Conservation (phyloP, 1,140 invertebrate species). For the Halyomorpha halys region DNA sequence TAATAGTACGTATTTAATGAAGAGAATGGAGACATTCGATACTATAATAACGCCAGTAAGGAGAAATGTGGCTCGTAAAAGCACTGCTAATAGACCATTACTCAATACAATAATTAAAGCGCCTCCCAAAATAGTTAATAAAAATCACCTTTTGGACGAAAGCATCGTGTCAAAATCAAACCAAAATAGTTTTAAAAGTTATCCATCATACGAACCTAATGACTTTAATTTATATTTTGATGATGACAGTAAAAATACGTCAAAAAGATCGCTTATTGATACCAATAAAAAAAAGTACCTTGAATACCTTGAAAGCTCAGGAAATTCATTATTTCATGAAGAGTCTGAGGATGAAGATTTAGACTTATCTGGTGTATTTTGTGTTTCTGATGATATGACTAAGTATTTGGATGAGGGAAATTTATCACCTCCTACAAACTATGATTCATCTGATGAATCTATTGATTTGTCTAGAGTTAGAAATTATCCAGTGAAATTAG, state of each 20-base stretch:
- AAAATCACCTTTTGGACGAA: no score
- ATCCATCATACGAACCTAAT: no score
- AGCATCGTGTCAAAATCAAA: no score
- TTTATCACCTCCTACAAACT: background rate
- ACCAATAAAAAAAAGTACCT: no score
- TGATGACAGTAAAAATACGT: no score
- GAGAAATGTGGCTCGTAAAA: constrained; percentile 6
- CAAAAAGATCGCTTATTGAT: no score
- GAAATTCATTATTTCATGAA: background rate
- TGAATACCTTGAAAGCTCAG: no score
- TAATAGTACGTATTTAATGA: background rate
- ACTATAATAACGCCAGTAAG: background rate
- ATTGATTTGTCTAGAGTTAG: background rate
- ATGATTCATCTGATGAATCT: constrained; percentile 10
- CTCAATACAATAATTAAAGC: background rate
- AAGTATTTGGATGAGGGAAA: background rate
- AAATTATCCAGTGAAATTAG: background rate
- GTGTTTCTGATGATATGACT: background rate
- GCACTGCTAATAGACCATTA: constrained; percentile 2
- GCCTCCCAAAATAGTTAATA: no score
- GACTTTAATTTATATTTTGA: no score
- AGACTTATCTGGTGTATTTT: background rate
- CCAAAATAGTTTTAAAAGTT: no score
- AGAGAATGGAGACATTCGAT: constrained; percentile 1
- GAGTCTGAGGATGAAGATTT: background rate